These are phyloP conservation scores for Podiceps cristatus DNA, from an alignment of 2,113 vertebrate species.

Conservation along the genomic window DNA sequence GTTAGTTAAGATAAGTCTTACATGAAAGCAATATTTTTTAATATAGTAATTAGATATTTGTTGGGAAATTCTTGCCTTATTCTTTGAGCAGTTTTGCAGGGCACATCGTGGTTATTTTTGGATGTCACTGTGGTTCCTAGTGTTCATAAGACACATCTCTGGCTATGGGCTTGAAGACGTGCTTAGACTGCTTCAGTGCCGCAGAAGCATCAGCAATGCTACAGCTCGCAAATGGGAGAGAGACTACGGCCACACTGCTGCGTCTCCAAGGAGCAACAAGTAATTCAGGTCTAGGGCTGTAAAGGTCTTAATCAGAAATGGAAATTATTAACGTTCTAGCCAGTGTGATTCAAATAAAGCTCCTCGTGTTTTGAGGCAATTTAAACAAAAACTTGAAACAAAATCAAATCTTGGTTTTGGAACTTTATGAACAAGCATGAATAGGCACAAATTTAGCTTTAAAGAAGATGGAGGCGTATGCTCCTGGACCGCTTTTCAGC, in stretches of 20 bases:
- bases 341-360: background rate
- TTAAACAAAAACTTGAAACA: background rate
- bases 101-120: background rate
- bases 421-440: background rate
- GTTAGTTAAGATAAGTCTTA: slow-evolving; percentile 69
- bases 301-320: background rate
- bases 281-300: background rate
- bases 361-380: background rate
- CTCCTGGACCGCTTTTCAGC: background rate
- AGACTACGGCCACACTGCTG: background rate
- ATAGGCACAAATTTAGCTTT: background rate
- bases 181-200: background rate
- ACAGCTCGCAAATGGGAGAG: background rate
- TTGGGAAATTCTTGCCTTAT: slow-evolving; percentile 3
- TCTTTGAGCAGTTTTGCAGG: background rate
- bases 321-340: background rate
- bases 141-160: background rate
- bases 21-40: slow-evolving; percentile 62
- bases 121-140: background rate
- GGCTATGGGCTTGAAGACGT: background rate
- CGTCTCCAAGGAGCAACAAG: background rate
- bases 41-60: slow-evolving; percentile 60
- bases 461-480: background rate
- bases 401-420: background rate
- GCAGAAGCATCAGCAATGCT: background rate